Evolutionary conservation across 2,797 vertebrate genomes (phyloP).

Genomic region (Phyllotis vaccarum): DNA sequence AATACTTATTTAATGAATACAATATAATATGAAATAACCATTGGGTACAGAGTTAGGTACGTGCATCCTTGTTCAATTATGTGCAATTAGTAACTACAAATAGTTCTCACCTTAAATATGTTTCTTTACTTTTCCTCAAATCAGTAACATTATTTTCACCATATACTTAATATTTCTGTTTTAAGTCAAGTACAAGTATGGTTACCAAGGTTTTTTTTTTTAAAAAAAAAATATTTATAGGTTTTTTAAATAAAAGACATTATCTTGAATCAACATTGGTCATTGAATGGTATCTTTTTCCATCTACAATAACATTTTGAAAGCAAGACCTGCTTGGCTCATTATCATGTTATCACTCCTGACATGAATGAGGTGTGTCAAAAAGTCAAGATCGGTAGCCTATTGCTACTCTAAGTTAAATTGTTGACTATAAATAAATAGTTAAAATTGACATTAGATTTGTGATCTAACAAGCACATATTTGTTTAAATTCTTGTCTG

Average conservation of each 20-base stretch:
- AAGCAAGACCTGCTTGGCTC: background rate
- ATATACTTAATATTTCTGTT: background rate
- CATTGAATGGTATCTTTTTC: background rate
- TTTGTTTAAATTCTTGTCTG: background rate
- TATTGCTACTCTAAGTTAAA: background rate
- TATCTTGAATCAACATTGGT: background rate
- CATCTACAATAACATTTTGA: background rate
- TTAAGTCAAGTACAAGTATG: background rate
- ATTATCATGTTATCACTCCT: background rate
- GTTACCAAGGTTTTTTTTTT: background rate
- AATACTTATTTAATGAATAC: background rate
- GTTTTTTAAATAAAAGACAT: background rate
- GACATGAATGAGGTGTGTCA: background rate
- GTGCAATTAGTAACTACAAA: background rate
- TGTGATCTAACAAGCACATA: background rate
- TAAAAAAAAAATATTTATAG: background rate
- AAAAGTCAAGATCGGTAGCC: background rate
- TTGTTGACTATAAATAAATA: background rate
- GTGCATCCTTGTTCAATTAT: background rate
- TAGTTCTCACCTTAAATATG: background rate
- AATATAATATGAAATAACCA: background rate
- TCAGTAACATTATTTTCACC: background rate
- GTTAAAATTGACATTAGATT: background rate
- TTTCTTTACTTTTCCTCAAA: background rate
- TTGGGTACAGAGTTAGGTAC: background rate